These are phyloP conservation scores for Acanthurus leucopareius DNA, from an alignment of 2,797 vertebrate genomes.

Conservation along the genomic window DNA sequence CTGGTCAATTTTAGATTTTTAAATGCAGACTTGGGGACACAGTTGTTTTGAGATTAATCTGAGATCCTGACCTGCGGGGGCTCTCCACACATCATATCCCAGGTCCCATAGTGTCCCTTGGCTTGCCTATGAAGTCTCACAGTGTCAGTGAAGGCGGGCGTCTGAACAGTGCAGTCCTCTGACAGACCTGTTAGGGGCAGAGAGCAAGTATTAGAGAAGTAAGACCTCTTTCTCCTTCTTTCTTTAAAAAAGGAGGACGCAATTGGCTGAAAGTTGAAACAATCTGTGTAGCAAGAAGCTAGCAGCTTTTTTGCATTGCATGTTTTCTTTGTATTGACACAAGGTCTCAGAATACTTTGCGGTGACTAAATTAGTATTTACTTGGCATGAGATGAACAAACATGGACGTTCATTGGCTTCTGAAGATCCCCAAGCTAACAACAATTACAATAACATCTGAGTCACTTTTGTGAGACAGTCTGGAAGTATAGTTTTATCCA, in stretches of 20 bases:
- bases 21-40: background rate
- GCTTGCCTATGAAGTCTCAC: conserved; percentile 92
- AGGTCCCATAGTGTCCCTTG: conserved; percentile 93
- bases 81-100: conserved; percentile 96
- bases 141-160: conserved; percentile 92
- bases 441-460: conserved; percentile 42
- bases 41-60: background rate
- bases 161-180: conserved; percentile 90
- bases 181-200: conserved; percentile 87
- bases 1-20: background rate
- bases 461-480: conserved; percentile 18
- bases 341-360: background rate
- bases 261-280: background rate
- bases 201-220: conserved; percentile 12
- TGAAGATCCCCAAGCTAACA: conserved; percentile 6
- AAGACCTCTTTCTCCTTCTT: background rate
- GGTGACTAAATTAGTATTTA: background rate
- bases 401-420: background rate
- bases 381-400: background rate
- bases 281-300: background rate
- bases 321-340: no score
- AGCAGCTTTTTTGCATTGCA: background rate
- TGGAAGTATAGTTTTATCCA: conserved; percentile 24
- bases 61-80: conserved; percentile 88
- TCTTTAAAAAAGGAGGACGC: background rate